phyloP scores from a whole-genome alignment of 2,797 vertebrate genomes.

The Poeciliopsis turneri region DNA sequence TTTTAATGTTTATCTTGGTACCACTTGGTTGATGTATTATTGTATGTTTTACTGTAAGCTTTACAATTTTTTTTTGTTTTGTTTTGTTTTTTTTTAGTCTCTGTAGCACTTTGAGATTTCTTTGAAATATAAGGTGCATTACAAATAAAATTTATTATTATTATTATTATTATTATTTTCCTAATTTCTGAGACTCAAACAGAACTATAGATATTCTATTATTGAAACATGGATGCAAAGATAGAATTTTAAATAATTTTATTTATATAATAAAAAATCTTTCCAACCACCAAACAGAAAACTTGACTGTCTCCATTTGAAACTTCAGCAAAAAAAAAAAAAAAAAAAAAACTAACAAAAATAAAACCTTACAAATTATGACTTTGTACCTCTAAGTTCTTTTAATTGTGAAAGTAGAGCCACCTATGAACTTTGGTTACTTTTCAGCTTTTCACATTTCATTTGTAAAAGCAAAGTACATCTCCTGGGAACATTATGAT shows the following conservation, averaged over 20 bases:
- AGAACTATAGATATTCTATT: not conserved
- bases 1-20: too few species aligned
- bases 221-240: not conserved
- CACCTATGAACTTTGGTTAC: conserved; percentile 45
- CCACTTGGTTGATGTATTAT: too few species aligned
- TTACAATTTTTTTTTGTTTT: too few species aligned
- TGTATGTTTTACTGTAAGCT: too few species aligned
- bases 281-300: not conserved
- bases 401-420: conserved; percentile 28
- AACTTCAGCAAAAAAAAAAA: conserved; percentile 4
- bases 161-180: too few species aligned
- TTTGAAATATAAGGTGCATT: too few species aligned
- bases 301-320: conserved; percentile 12
- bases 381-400: not conserved
- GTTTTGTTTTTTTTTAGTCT: too few species aligned
- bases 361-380: not conserved
- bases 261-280: not conserved
- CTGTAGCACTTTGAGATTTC: too few species aligned
- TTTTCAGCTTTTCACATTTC: conserved; percentile 31
- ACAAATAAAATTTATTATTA: too few species aligned
- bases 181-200: conserved; percentile 7
- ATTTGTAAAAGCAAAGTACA: conserved; percentile 23
- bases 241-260: not conserved
- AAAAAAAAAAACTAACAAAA: not conserved
- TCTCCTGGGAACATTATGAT: conserved; percentile 8